Base-by-base conservation (phyloP, 2,888 invertebrate genomes). In the Thelaira solivaga region DNA sequence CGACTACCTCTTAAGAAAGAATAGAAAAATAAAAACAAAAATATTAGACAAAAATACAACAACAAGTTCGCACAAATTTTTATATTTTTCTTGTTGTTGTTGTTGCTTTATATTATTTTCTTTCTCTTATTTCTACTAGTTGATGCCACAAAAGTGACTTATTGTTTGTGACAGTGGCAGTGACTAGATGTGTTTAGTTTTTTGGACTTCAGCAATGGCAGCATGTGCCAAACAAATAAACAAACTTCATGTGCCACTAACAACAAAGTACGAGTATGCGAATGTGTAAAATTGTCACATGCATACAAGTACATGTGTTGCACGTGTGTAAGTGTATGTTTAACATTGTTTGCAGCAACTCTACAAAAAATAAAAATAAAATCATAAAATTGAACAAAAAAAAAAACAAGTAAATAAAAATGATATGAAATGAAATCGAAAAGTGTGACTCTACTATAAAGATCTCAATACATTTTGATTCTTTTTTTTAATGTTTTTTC, bases 81-180 rank as follows among this genome's bases (percentile, higher is more conserved):
- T 53, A 41, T 49, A 26, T 64, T 69, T 13, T 39, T 20, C 16
- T 22, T 47, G 5, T 20, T 45, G 26, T 24, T 18, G 34, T 11
- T 47, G 4, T 18, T 59, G 11, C 22, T n/a, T n/a, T n/a, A n/a
- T 39, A 18, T 36, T 41, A 20, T 72, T 39, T 61, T 61, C 24
- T 45, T 67, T 11, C 10, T 53, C 59, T 16, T 55, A 47, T 11
- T 53, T 49, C 55, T 45, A 57, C 55, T 29, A 45, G 64, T 76
- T 64, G 76, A 71, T 71, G 71, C 65, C 64, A 64, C 65, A 71
- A 41, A 71, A 53, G 65, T 76, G 71, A 76, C 76, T 76, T 76
- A 76, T 76, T 65, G 71, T 45, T 76, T 76, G 65, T 76, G 76
- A 71, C 76, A 76, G 62, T 76, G 71, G 76, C 71, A 76, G 76